These are phyloP conservation scores for Mylabris sibirica DNA, from an alignment of 2,888 invertebrate genomes.

Conservation along the genomic window DNA sequence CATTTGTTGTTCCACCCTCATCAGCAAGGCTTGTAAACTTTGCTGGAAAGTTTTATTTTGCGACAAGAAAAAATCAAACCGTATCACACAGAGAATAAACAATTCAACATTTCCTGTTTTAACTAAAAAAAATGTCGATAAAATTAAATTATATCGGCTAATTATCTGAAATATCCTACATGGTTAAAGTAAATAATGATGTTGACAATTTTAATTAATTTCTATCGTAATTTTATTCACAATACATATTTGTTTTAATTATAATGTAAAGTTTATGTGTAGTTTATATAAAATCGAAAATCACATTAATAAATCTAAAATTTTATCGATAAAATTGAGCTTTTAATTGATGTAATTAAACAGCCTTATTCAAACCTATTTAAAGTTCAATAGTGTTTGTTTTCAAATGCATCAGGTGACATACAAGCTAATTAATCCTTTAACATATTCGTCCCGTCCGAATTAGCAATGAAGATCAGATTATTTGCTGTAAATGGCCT, in stretches of 20 bases:
- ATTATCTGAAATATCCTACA: not conserved
- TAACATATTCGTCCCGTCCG: constrained; percentile 11
- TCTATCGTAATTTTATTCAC: not conserved
- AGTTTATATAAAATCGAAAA: not conserved
- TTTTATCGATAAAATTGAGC: constrained; percentile 23
- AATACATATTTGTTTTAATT: not conserved
- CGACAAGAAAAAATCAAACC: not conserved
- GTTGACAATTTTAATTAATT: not conserved
- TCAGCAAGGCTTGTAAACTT: constrained; percentile 30
- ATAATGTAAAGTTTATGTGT: not conserved
- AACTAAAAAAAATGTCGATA: not conserved
- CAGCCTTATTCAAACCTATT: constrained; percentile 31
- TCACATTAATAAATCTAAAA: constrained; percentile 31
- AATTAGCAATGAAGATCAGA: not conserved
- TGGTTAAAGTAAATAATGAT: not conserved
- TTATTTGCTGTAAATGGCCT: constrained; percentile 9
- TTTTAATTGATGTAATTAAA: constrained; percentile 42
- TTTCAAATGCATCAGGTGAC: constrained; percentile 30
- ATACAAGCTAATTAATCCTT: constrained; percentile 33
- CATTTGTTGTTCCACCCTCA: constrained; percentile 33
- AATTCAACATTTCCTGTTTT: not conserved
- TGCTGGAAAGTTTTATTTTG: not conserved
- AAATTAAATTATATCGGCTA: not conserved
- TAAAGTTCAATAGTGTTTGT: constrained; percentile 38
- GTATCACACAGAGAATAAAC: not conserved